Percentiles rank a stretch among this genome's conserved stretches.
These are phyloP conservation scores for Lacanobia oleracea DNA, from an alignment of 2,888 invertebrate genomes.

Conservation along the genomic window DNA sequence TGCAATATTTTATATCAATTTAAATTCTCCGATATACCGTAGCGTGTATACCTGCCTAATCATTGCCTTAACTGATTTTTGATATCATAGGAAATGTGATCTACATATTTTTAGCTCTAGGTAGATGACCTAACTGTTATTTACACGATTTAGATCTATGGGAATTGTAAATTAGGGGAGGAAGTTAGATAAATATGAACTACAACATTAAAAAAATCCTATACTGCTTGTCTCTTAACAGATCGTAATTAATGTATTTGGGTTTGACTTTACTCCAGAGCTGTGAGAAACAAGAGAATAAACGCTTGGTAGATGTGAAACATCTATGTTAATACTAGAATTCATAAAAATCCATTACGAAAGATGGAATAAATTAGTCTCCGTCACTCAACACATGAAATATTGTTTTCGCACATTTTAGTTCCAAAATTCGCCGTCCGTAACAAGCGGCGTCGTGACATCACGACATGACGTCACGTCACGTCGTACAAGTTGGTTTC, in stretches of 20 bases:
- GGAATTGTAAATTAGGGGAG: constrained; percentile 48
- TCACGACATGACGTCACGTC: too few relatives aligned
- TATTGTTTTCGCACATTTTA: too few relatives aligned
- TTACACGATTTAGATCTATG: constrained; percentile 46
- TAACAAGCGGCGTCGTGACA: too few relatives aligned
- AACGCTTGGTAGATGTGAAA: too few relatives aligned
- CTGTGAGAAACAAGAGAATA: neutral
- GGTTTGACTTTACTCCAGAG: constrained; percentile 1
- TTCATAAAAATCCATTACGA: too few relatives aligned
- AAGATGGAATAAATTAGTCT: neutral
- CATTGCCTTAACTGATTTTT: constrained; percentile 50
- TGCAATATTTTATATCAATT: constrained; percentile 54
- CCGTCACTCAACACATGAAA: too few relatives aligned
- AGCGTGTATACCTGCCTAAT: constrained; percentile 39
- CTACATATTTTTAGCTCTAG: constrained; percentile 59
- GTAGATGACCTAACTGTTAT: constrained; percentile 32
- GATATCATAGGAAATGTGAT: constrained; percentile 61
- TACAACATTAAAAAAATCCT: constrained; percentile 31
- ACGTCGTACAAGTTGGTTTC: too few relatives aligned
- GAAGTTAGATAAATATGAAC: constrained; percentile 8
- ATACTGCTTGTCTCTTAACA: neutral
- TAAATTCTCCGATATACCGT: constrained; percentile 32
- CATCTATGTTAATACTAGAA: too few relatives aligned
- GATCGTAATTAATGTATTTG: constrained; percentile 1
- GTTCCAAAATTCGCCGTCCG: too few relatives aligned